Evolutionary conservation across 2,888 invertebrate species (phyloP), one percentile per base, ranked within the genome.

Genomic region (Trichopoda pennipes): DNA sequence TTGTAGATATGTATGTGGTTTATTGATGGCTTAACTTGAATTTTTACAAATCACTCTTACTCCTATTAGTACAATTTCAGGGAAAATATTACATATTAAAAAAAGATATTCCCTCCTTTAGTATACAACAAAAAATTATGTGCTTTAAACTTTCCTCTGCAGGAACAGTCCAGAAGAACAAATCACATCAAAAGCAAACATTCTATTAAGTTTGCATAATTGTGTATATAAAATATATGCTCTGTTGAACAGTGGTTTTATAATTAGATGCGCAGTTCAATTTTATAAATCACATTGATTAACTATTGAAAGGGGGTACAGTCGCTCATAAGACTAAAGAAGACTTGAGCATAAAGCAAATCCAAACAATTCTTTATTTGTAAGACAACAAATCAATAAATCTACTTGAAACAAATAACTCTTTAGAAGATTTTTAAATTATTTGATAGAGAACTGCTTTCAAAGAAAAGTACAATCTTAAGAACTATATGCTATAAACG

Each of bases 191-290:
- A 64, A 70, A 69, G 44, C 44, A 42, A 68, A 74, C 28, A 56
- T 79, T 70, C 51, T 56, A 19, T 42, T 19, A 49, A 83, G 78
- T 77, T 85, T 84, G 83, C 85, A 86, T 84, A 86, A 84, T 79
- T 84, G 78, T 64, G 2, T 19, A 16, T 17, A 14, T n/a, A 16
- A 1, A 19, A 3, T 8, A 4, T 66, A 17, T 14, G 12, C 10
- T n/a, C 12, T 21, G 10, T 1, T 42, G 28, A 16, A 70, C 69
- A 56, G 53, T 76, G 51, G 58, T 2, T 12, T 35, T 17, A 14
- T 38, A 12, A 12, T 8, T 1, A 35, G 8, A 35, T 35, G 3
- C 35, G 1, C 3, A 6, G 9, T 10, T 35, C 7, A 32, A 47
- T 7, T 23, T 47, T 23, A 1, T 44, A 6, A 44, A 44, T 3